These are phyloP conservation scores for Phylloscopus trochiloides DNA, from an alignment of 2,113 vertebrate genomes.

Conservation along the genomic window DNA sequence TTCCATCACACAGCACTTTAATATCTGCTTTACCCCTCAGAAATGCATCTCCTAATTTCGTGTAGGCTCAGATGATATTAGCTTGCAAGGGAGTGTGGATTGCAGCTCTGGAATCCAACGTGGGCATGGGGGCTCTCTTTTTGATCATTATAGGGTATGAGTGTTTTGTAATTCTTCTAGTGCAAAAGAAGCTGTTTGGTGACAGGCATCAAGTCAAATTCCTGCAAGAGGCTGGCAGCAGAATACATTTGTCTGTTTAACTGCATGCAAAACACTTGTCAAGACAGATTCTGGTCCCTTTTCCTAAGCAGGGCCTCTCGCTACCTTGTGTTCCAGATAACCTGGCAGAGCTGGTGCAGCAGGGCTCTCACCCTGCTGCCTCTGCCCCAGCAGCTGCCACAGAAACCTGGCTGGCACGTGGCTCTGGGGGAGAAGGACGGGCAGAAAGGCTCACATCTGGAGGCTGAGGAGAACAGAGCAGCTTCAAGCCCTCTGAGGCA, in stretches of 20 bases:
- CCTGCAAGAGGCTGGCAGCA: slow-evolving; percentile 71
- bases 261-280: slow-evolving; percentile 77
- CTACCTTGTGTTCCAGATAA: neutral
- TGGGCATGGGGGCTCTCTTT: slow-evolving; percentile 46
- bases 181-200: slow-evolving; percentile 75
- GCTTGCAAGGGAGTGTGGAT: neutral
- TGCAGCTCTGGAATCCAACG: neutral
- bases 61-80: neutral
- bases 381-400: neutral
- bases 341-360: slow-evolving; percentile 10
- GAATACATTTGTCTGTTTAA: slow-evolving; percentile 77
- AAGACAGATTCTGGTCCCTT: slow-evolving; percentile 65
- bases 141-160: slow-evolving; percentile 65
- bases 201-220: slow-evolving; percentile 76
- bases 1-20: neutral
- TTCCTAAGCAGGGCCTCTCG: neutral
- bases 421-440: neutral
- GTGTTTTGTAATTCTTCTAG: slow-evolving; percentile 64
- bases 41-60: neutral
- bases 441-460: neutral
- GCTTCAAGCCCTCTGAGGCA: neutral
- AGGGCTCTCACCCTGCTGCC: neutral
- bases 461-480: neutral
- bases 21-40: neutral
- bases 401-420: neutral